These are phyloP conservation scores for Phaethon lepturus DNA, from an alignment of 2,113 vertebrate species.

Conservation along the genomic window DNA sequence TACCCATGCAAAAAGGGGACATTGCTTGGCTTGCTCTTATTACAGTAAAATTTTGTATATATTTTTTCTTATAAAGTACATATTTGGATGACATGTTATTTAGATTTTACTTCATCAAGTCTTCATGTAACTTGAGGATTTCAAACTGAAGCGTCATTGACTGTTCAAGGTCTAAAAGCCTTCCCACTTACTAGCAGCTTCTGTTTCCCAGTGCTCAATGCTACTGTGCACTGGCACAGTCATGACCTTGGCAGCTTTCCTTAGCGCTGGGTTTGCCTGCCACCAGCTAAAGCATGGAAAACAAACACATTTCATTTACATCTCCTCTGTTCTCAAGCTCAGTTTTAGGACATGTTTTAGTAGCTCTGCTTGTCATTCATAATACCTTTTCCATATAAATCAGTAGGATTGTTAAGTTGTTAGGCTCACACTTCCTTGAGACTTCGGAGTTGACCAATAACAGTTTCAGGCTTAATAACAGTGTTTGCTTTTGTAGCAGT, in stretches of 20 bases:
- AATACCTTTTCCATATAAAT: not conserved
- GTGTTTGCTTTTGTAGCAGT: not conserved
- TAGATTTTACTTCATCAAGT: not conserved
- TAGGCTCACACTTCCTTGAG: not conserved
- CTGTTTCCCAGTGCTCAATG: not conserved
- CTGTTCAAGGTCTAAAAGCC: not conserved
- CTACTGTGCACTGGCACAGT: not conserved
- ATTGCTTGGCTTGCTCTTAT: not conserved
- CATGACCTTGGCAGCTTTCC: not conserved
- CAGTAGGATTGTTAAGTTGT: not conserved
- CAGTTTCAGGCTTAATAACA: not conserved
- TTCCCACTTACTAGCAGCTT: not conserved
- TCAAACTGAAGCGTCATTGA: not conserved
- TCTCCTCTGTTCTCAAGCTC: not conserved
- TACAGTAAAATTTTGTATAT: not conserved
- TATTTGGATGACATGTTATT: not conserved
- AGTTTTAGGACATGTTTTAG: not conserved
- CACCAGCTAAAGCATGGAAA: not conserved
- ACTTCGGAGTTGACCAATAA: rapidly evolving
- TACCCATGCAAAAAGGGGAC: not conserved
- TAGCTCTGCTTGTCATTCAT: not conserved
- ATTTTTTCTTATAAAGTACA: not conserved
- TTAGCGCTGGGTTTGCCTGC: not conserved
- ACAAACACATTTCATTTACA: not conserved
- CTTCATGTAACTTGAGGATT: not conserved